These are phyloP conservation scores for Notoglanidium macrostoma DNA, from an alignment of 2,797 vertebrate species.

Conservation along the genomic window DNA sequence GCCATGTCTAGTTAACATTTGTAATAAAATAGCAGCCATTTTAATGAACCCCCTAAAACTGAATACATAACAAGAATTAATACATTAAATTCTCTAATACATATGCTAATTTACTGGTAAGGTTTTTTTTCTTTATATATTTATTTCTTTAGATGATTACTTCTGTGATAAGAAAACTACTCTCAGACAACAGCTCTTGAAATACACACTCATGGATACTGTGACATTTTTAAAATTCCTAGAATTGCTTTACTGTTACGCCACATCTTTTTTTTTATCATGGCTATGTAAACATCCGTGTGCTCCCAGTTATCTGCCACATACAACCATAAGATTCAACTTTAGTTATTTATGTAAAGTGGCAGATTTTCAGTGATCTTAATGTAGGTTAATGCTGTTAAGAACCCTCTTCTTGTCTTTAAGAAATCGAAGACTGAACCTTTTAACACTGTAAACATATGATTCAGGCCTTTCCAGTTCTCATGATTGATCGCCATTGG, in stretches of 20 bases:
- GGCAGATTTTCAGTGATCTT: not conserved
- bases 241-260: no score
- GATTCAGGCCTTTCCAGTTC: conserved; percentile 12
- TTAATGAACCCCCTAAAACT: not conserved
- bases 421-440: not conserved
- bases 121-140: no score
- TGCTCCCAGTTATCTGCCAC: not conserved
- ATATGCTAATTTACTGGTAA: not conserved
- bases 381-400: not conserved
- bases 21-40: not conserved
- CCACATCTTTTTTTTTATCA: not conserved
- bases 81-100: not conserved
- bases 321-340: not conserved
- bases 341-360: not conserved
- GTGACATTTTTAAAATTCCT: no score
- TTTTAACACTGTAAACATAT: not conserved
- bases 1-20: not conserved
- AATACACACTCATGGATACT: no score
- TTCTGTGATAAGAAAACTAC: not conserved
- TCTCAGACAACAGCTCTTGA: not conserved
- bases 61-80: not conserved
- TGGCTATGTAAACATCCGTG: not conserved
- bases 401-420: not conserved
- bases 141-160: not conserved
- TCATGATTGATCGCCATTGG: not conserved